These are phyloP conservation scores for Camelus bactrianus DNA, from an alignment of 2,113 vertebrate species.

Conservation along the genomic window DNA sequence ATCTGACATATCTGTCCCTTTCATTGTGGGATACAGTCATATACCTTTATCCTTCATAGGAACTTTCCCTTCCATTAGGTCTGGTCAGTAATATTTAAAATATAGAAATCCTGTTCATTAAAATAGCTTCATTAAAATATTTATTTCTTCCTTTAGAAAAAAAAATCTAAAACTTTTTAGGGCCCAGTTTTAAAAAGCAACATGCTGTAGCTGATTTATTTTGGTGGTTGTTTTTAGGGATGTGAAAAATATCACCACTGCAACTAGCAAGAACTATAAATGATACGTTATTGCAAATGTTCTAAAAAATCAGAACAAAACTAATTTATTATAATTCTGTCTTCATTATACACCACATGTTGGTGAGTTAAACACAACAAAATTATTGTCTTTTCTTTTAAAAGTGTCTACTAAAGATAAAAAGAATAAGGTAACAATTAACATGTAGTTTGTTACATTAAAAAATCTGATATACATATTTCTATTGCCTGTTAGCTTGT, in stretches of 20 bases:
- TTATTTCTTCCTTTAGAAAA: constrained; percentile 58
- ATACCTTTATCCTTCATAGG: background rate
- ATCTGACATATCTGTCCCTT: background rate
- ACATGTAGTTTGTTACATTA: constrained; percentile 91
- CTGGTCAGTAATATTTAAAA: constrained; percentile 54
- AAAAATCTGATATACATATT: constrained; percentile 91
- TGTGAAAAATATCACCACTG: constrained; percentile 76
- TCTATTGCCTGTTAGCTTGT: constrained; percentile 96
- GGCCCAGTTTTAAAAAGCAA: constrained; percentile 54
- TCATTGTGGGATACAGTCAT: constrained; percentile 8
- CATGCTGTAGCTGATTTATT: background rate
- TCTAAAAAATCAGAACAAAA: constrained; percentile 94
- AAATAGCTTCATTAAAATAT: constrained; percentile 77
- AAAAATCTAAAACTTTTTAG: background rate
- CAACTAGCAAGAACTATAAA: constrained; percentile 80
- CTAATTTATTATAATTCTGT: constrained; percentile 93
- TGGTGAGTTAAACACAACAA: constrained; percentile 93
- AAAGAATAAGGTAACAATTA: constrained; percentile 90
- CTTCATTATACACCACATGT: constrained; percentile 89
- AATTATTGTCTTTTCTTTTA: constrained; percentile 89
- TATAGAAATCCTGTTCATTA: constrained; percentile 63
- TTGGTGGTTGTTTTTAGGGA: background rate
- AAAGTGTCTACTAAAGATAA: constrained; percentile 95
- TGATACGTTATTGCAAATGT: constrained; percentile 83
- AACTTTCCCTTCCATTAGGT: background rate